phyloP scores from a whole-genome alignment of 1,140 invertebrate genomes.

The Drosophila neocordata region DNA sequence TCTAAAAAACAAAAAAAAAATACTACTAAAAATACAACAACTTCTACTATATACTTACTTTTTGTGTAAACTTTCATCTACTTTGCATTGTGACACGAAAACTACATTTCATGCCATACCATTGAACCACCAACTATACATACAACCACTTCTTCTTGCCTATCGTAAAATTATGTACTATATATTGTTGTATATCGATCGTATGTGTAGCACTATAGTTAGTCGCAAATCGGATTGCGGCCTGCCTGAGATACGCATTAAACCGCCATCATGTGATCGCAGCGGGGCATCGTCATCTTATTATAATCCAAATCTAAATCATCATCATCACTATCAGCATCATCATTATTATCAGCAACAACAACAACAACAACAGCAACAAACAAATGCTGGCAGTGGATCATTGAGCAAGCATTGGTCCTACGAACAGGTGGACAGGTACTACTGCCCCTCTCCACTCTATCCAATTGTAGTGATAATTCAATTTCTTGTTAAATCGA shows the following conservation, averaged over 20 bases:
- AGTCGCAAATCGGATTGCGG: constrained; percentile 87
- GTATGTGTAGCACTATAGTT: constrained; percentile 66
- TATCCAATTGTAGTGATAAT: constrained; percentile 32
- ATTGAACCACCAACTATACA: not conserved
- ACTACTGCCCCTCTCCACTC: constrained; percentile 60
- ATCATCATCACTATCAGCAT: constrained; percentile 8
- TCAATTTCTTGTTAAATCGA: constrained; percentile 23
- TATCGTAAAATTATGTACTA: constrained; percentile 29
- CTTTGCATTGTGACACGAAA: constrained; percentile 43
- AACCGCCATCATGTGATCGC: constrained; percentile 90
- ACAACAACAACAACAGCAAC: not conserved
- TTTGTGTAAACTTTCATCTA: constrained; percentile 36
- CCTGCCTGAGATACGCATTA: constrained; percentile 89
- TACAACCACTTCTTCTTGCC: constrained; percentile 5
- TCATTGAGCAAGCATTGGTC: constrained; percentile 81
- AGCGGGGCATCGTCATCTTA: constrained; percentile 80
- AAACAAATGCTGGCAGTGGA: constrained; percentile 83
- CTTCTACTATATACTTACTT: constrained; percentile 23
- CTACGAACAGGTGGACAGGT: constrained; percentile 82
- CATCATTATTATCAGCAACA: not conserved
- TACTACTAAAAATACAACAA: constrained; percentile 28
- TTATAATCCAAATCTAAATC: constrained; percentile 48
- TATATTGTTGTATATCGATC: constrained; percentile 20
- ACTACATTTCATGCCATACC: constrained; percentile 40
- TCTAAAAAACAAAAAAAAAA: not conserved